These are phyloP conservation scores for Ypsolopha sequella DNA, from an alignment of 2,888 invertebrate species.

Conservation along the genomic window DNA sequence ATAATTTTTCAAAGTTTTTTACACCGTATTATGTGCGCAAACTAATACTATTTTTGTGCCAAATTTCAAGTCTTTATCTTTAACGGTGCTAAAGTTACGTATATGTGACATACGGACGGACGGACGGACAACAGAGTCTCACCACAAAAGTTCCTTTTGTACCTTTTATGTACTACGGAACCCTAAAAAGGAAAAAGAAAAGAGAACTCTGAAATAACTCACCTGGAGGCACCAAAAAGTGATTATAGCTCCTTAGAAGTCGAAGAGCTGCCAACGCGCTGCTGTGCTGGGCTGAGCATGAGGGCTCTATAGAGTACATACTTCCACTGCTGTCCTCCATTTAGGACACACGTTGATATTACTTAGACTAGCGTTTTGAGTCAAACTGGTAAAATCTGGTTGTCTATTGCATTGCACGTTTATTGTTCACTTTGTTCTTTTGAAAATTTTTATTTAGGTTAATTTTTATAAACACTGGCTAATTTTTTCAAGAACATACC, in stretches of 20 bases:
- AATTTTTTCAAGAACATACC: too few relatives aligned
- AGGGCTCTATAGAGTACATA: background rate
- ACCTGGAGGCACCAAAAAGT: slow-evolving; percentile 74
- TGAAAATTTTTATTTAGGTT: too few relatives aligned
- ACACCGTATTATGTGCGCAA: too few relatives aligned
- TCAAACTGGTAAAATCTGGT: too few relatives aligned
- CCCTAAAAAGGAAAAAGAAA: background rate
- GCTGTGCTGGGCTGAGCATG: slow-evolving; percentile 33
- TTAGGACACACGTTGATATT: background rate
- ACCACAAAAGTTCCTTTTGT: too few relatives aligned
- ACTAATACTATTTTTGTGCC: too few relatives aligned
- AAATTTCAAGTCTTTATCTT: too few relatives aligned
- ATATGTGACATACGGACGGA: background rate
- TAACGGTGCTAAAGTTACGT: too few relatives aligned
- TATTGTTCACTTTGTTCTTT: too few relatives aligned
- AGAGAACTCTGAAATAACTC: slow-evolving; percentile 16
- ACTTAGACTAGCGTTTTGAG: too few relatives aligned
- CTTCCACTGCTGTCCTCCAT: background rate
- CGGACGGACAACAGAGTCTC: background rate
- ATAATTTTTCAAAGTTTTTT: background rate
- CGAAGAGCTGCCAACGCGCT: slow-evolving; percentile 73
- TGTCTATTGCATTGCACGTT: too few relatives aligned
- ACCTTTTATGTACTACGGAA: background rate
- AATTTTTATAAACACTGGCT: too few relatives aligned
- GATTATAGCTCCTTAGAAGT: slow-evolving; percentile 75